phyloP scores from a whole-genome alignment of 2,888 invertebrate genomes.

The Drosophila mercatorum region DNA sequence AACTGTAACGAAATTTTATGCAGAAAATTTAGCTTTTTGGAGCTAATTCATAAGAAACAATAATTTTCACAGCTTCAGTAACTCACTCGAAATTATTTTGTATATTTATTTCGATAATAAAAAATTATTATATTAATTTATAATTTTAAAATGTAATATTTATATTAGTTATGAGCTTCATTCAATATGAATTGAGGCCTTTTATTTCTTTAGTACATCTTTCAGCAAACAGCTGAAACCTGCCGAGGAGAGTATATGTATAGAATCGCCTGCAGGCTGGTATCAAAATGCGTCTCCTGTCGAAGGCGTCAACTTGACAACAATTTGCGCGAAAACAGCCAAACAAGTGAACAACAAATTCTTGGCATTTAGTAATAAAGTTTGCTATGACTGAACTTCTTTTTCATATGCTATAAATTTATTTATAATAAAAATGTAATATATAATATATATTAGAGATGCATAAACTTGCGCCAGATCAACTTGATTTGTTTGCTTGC shows the following conservation, averaged over 20 bases:
- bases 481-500: conserved; percentile 23
- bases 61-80: too few relatives aligned
- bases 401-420: neutral
- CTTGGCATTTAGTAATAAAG: conserved; percentile 25
- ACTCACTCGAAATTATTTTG: too few relatives aligned
- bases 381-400: conserved; percentile 3
- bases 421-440: neutral
- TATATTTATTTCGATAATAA: too few relatives aligned
- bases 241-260: neutral
- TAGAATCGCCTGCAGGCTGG: neutral
- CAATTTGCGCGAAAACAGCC: conserved; percentile 17
- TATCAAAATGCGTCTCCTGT: neutral
- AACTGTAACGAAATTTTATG: too few relatives aligned
- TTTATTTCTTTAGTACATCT: too few relatives aligned
- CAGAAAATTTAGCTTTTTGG: too few relatives aligned
- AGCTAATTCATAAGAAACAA: too few relatives aligned
- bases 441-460: neutral
- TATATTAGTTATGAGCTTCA: too few relatives aligned
- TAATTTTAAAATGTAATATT: too few relatives aligned
- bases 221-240: neutral
- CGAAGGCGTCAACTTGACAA: conserved; percentile 28
- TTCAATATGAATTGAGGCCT: too few relatives aligned
- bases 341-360: conserved; percentile 24
- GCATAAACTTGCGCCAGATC: conserved; percentile 2
- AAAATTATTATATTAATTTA: too few relatives aligned